Evolutionary conservation across 2,113 vertebrate genomes (phyloP), one percentile per base, ranked within the genome.

Genomic region (Neolamprologus modestus): DNA sequence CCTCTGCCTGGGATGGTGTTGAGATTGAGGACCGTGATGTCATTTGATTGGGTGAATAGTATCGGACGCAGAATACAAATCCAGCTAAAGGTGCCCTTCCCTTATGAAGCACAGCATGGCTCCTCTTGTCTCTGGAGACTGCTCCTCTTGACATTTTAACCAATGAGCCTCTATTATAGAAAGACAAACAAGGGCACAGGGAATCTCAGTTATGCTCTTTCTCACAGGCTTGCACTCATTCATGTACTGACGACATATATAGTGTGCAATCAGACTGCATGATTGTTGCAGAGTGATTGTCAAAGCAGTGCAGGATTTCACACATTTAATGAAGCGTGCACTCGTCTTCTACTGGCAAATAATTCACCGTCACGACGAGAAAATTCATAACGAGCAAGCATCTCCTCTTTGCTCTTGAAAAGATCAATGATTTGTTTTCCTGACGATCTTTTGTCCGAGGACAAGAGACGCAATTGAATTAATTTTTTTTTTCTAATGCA

Each of bases 101-200:
- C 45, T 26, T 76, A 12, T 86, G 85, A 89, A 82, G 61, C 82
- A 17, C 61, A 87, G 85, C 85, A 4, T 59, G 53, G n/a, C 89
- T 84, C 52, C 37, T 19, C 55, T 76, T 68, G 7, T 87, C 93
- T 81, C 84, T 2, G 31, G 86, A 91, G 92, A 92, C 76, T 26
- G 91, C 84, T 82, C 89, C 87, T 88, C 88, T 88, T 92, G 90
- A 94, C 93, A 93, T 94, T 94, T 92, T 87, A 92, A 89, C 92
- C 88, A 91, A 85, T 82, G 82, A 83, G 68, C 17, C 80, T 40
- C 19, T 26, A 86, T 54, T 12, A 37, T 8, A 71, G 82, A 81
- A 90, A 89, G 87, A 93, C 87, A 90, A 91, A 92, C 90, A 94
- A 89, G 90, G 90, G 45, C 80, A 47, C 16, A 19, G n/a, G 47